Evolutionary conservation across 2,797 vertebrate species (phyloP).

Genomic region (Pangasius macronema): DNA sequence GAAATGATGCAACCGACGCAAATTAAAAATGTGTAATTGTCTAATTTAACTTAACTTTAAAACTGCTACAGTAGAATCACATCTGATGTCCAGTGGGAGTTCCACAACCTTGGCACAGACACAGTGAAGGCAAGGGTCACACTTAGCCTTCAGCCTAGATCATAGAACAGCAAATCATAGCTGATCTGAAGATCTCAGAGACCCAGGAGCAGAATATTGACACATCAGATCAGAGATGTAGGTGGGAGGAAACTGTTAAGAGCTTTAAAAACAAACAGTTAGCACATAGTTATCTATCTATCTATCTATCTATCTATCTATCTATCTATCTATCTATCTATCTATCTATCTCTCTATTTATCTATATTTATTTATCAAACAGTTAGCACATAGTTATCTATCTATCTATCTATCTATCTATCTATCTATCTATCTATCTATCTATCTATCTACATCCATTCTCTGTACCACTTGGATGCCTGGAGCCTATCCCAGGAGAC

Average conservation of each 20-base stretch:
- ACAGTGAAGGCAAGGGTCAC: too few relatives aligned
- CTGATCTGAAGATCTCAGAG: neutral
- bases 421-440: neutral
- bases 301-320: neutral
- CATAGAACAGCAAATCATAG: neutral
- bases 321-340: slow-evolving; percentile 1
- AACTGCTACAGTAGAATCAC: neutral
- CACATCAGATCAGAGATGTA: neutral
- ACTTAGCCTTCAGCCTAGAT: neutral
- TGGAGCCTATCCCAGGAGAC: too few relatives aligned
- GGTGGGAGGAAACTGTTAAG: too few relatives aligned
- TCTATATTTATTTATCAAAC: too few relatives aligned
- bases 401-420: neutral
- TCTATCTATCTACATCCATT: too few relatives aligned
- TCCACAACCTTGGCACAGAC: neutral
- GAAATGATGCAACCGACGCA: too few relatives aligned
- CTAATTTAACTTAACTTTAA: too few relatives aligned
- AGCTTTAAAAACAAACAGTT: neutral
- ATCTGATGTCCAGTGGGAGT: neutral
- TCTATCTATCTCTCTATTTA: neutral
- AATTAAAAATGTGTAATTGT: neutral
- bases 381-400: too few relatives aligned
- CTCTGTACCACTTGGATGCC: too few relatives aligned
- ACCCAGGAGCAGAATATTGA: neutral
- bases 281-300: neutral